These are phyloP conservation scores for Arrhopalites spinosus DNA, from an alignment of 2,888 invertebrate species.

Conservation along the genomic window DNA sequence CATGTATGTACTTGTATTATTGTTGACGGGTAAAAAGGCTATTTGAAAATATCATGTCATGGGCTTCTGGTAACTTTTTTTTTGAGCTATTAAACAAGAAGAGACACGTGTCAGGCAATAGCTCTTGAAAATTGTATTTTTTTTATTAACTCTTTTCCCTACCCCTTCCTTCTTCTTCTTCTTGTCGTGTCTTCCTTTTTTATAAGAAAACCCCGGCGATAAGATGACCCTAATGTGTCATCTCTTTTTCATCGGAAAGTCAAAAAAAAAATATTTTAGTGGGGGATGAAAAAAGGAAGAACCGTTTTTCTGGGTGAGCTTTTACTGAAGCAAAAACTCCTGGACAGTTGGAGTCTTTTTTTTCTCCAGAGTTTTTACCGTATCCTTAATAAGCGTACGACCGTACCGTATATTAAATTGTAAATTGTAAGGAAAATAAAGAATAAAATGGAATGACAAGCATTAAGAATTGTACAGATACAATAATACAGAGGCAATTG, in stretches of 20 bases:
- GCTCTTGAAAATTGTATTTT: background rate
- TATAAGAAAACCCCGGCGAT: background rate
- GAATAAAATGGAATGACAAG: background rate
- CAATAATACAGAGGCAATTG: background rate
- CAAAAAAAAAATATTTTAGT: slow-evolving; percentile 11
- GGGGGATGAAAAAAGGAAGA: slow-evolving; percentile 9
- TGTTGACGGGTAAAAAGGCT: too few species aligned
- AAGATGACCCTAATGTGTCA: slow-evolving; percentile 11
- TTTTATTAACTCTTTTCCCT: slow-evolving; percentile 34
- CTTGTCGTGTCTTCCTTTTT: background rate
- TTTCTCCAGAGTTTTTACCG: slow-evolving; percentile 6
- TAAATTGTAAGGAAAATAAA: background rate
- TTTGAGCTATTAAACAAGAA: too few species aligned
- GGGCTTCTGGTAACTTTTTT: too few species aligned
- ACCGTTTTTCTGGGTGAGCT: slow-evolving; percentile 11
- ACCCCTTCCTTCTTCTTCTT: background rate
- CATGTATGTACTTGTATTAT: too few species aligned
- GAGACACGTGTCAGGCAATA: too few species aligned
- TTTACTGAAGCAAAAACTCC: slow-evolving; percentile 24
- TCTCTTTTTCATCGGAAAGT: slow-evolving; percentile 15
- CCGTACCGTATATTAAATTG: background rate
- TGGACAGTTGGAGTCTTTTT: background rate
- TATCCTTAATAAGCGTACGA: background rate
- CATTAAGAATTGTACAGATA: background rate
- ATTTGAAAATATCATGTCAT: too few species aligned